Evolutionary conservation across 2,113 vertebrate genomes (phyloP), one percentile per base, ranked within the genome.

Genomic region (Alligator mississippiensis): DNA sequence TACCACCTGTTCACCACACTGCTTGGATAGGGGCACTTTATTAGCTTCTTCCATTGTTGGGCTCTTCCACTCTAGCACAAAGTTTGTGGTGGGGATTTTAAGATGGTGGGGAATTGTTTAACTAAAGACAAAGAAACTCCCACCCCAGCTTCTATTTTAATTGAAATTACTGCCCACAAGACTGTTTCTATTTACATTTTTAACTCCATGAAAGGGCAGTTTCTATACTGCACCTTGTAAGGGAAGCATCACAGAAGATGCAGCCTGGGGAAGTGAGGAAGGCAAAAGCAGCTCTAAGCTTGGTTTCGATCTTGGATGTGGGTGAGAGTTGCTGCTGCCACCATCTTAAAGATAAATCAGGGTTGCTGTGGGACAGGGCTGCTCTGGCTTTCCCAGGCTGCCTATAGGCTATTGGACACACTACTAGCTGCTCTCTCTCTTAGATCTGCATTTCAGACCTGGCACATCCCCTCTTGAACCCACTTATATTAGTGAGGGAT

Each of bases 391-490:
- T 2, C 16, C 5, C 15, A 1, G 27, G 30, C 9, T 85, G 47
- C 28, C 27, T 85, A 38, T 27, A 38, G 54, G 47, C 55, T 84
- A 25, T 38, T 61, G 55, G 61, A 75, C 47, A 89, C 47, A 82
- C 47, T 0, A 0, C 57, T 47, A 47, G 77, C 38, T 21, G 27
- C n/a, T 2, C 4, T 7, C 63, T 17, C 7, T 3, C 58, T 17
- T 59, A 47, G 47, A 47, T 47, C 47, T 47, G 47, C 47, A 47
- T 47, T 47, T 47, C 47, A 47, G 47, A 7, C 47, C 47, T 47
- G 47, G 47, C 47, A 47, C 47, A 47, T 47, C 47, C 47, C 47
- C 47, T 47, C 8, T 47, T 47, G 47, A 47, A 9, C 47, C 7
- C 47, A 47, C 47, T 47, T 47, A 47, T 47, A 47, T 9, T 47